Base-by-base conservation (phyloP, 1,140 invertebrate species). In the Tenebrio molitor region DNA sequence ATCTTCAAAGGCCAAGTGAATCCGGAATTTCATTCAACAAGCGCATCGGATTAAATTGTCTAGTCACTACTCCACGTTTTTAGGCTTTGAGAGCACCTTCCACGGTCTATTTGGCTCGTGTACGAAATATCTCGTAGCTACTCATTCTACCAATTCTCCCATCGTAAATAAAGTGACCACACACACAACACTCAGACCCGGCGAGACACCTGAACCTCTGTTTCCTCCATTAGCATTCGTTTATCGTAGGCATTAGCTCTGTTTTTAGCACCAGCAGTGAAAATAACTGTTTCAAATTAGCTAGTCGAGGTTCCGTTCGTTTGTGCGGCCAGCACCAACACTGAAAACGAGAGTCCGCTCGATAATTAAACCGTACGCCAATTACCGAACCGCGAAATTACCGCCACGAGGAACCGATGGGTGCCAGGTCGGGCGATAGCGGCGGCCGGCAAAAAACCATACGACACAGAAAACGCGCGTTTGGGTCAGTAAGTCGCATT, bases 321-420 rank as follows among this genome's bases (percentile, higher is more conserved):
- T 39, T 50, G 33, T 21, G 33, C 64, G 23, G 23, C 19, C 36
- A 36, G 10, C 12, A 29, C 19, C 64, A 36, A 25, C n/a, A 29
- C 64, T 67, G 64, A 67, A 67, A 67, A 15, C 42, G 64, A 67
- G 36, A 67, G 64, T 67, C 44, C 29, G 12, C 39, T 67, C 42
- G n/a, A 14, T 44, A 67, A 67, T 44, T 44, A 33, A 39, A 67
- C 12, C 34, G 33, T 14, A 7, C 34, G 12, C 33, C 53, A n/a
- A 29, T 19, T 62, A 17, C 21, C 19, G 12, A 39, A 66, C 2
- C 41, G 63, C 25, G 15, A 5, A 41, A 10, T 16, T n/a, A n/a
- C n/a, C n/a, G n/a, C 39, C 39, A 65, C 10, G 19, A 12, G n/a
- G 12, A 8, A 2, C 34, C 63, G 1, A 41, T 2, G 4, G 42